A percentile compares a stretch with the other conserved stretches of the same genome.
Conservation (phyloP, 2,888 invertebrate species). For the Tuberolachnus salignus region DNA sequence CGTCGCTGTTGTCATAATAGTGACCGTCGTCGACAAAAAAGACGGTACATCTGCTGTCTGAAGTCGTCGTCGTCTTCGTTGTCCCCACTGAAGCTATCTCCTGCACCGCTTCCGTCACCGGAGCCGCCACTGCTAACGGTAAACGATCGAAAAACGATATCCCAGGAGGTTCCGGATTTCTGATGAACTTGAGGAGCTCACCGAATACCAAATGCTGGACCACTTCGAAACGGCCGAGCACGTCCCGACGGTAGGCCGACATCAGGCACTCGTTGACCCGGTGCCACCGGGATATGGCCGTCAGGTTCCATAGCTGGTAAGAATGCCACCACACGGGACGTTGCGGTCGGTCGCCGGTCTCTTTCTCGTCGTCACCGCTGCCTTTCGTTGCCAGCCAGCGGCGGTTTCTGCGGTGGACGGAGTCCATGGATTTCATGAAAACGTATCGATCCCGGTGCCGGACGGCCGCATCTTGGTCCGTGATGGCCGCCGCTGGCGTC, state of each 20-base stretch:
- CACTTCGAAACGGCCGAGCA: slow-evolving; percentile 2
- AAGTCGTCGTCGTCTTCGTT: background rate
- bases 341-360: background rate
- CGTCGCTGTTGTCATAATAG: background rate
- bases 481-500: background rate
- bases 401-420: background rate
- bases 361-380: background rate
- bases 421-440: slow-evolving; percentile 7
- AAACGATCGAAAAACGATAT: slow-evolving; percentile 18
- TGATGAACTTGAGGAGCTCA: background rate
- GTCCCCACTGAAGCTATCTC: background rate
- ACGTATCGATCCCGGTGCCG: background rate
- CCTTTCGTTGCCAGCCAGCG: background rate
- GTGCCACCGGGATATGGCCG: background rate
- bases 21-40: background rate
- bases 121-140: background rate
- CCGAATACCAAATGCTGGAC: background rate
- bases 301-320: slow-evolving; percentile 31
- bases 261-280: slow-evolving; percentile 17
- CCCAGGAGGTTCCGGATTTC: background rate
- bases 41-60: too few relatives aligned
- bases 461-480: background rate
- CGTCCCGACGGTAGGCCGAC: background rate
- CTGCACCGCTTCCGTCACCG: too few relatives aligned
- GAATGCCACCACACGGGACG: background rate